Conservation (phyloP, 1,140 invertebrate genomes). For the Drosophila pallidifrons region DNA sequence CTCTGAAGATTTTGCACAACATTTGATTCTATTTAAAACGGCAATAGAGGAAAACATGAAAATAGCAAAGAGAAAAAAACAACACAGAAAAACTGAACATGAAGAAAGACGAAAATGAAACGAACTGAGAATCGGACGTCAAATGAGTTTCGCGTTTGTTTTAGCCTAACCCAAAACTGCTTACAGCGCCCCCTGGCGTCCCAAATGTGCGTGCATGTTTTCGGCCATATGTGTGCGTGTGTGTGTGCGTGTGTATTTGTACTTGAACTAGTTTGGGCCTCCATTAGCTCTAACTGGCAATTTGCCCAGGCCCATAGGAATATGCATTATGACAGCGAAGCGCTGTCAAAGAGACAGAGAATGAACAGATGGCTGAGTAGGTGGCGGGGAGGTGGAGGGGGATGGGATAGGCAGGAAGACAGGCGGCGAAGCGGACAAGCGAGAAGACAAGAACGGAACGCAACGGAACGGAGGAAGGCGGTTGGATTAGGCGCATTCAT, state of each 20-base stretch:
- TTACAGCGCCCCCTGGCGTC: conserved; percentile 45
- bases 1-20: conserved; percentile 39
- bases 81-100: conserved; percentile 15
- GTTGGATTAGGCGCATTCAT: conserved; percentile 29
- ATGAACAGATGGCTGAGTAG: neutral
- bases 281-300: conserved; percentile 62
- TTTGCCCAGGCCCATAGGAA: conserved; percentile 56
- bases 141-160: neutral
- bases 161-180: conserved; percentile 17
- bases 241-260: conserved; percentile 49
- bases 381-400: neutral
- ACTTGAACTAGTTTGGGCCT: conserved; percentile 73
- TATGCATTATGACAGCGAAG: conserved; percentile 34
- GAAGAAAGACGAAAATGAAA: conserved; percentile 3
- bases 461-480: neutral
- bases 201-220: conserved; percentile 40
- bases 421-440: too few species aligned
- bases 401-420: neutral
- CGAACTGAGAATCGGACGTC: conserved; percentile 6
- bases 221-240: conserved; percentile 4
- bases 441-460: neutral
- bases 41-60: conserved; percentile 26
- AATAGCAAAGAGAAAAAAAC: conserved; percentile 33
- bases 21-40: conserved; percentile 56
- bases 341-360: conserved; percentile 3